Evolutionary conservation across 1,140 invertebrate species (phyloP).

Genomic region (Rhopalosiphum maidis): DNA sequence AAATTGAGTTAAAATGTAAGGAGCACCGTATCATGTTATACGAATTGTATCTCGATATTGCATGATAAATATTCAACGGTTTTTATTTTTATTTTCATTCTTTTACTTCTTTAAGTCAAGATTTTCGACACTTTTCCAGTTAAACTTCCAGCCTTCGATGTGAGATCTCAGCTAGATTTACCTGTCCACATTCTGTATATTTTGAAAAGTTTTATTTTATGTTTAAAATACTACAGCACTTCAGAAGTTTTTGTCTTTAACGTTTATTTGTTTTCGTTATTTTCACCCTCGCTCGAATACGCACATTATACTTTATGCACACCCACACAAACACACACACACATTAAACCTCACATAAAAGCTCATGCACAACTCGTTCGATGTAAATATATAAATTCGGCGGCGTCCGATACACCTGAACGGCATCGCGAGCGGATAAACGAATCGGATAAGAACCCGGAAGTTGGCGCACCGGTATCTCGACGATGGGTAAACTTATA

Average conservation of each 20-base stretch:
- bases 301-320: neutral
- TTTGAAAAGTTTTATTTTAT: conserved; percentile 17
- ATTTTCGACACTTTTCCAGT: neutral
- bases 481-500: neutral
- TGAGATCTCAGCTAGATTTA: neutral
- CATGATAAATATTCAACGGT: neutral
- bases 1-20: neutral
- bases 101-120: neutral
- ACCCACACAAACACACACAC: neutral
- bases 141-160: neutral
- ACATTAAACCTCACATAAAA: neutral
- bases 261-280: neutral
- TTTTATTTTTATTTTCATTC: neutral
- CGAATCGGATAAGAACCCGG: neutral
- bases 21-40: neutral
- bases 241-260: neutral
- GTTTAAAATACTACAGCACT: neutral
- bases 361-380: neutral
- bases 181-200: neutral
- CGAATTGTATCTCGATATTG: neutral
- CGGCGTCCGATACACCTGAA: neutral
- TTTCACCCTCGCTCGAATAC: neutral
- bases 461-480: neutral
- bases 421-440: neutral
- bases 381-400: conserved; percentile 22